Evolutionary conservation across 2,113 vertebrate species (phyloP), one percentile per base, ranked within the genome.

Genomic region (Elephantulus edwardii): DNA sequence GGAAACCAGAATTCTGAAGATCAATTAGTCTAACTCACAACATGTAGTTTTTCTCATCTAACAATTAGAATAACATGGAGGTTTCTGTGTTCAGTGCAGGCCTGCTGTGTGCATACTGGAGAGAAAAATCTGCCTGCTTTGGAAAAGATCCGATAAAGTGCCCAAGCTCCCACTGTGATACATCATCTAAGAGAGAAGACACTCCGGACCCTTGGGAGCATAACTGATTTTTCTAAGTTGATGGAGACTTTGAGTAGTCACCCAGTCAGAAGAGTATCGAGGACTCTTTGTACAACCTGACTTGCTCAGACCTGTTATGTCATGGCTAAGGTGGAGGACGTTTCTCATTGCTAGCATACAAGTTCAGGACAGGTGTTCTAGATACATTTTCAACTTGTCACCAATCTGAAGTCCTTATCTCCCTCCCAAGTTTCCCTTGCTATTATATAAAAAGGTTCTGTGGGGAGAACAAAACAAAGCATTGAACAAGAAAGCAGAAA

Each of bases 11-110:
- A 66, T 77, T 80, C 14, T 11, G 54, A 30, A 81, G 76, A 86
- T 50, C 91, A 64, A 56, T 84, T 92, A 93, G 70, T n/a, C 84
- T 72, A 77, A 91, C 66, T 89, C 26, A 60, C 4, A 89, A n/a
- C 1, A 78, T 76, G 0, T 1, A 22, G 2, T 72, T 93, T 88
- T 91, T 58, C 94, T 70, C 6, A 6, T 72, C 92, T 78, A 72
- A 88, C 89, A 86, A 58, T 93, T 26, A 90, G 62, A 90, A 50
- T 76, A 80, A 68, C 54, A 64, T 0, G 16, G 68, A 62, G 20
- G 68, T 70, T 83, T 83, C 56, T 46, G 26, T 44, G n/a, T 35
- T 91, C n/a, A 10, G 38, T 2, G 0, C 19, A 13, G 46, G 86
- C 50, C 78, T 38, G 54, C 64, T 33, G 13, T 20, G 52, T 35